Evolutionary conservation across 1,140 invertebrate genomes (phyloP).

Genomic region (Oreohelix idahoensis): DNA sequence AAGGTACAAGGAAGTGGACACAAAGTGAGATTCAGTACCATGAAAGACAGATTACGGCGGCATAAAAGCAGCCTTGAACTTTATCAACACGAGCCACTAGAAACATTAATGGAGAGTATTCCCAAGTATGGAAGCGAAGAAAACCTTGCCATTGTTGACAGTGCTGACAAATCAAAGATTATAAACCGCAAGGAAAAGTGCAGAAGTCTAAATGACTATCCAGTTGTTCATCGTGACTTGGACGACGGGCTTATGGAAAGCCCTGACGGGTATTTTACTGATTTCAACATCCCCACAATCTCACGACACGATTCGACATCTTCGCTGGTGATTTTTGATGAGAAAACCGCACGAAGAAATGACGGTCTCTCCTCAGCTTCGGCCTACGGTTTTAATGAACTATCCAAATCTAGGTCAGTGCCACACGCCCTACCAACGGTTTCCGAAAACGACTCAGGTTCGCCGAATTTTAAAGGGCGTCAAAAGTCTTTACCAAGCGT

Average conservation of each 20-base stretch:
- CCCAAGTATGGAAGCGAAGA: constrained; percentile 55
- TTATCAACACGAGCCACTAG: constrained; percentile 45
- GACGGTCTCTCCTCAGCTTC: not conserved
- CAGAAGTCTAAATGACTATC: constrained; percentile 39
- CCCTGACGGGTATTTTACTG: constrained; percentile 15
- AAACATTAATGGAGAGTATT: constrained; percentile 43
- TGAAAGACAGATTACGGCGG: constrained; percentile 53
- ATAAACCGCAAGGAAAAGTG: constrained; percentile 33
- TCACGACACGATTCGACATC: constrained; percentile 1
- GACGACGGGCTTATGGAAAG: constrained; percentile 33
- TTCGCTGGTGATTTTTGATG: not conserved
- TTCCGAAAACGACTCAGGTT: constrained; percentile 6
- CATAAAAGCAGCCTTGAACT: constrained; percentile 59
- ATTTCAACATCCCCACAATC: not conserved
- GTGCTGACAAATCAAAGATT: not conserved
- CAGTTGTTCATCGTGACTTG: constrained; percentile 38
- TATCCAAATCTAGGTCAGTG: constrained; percentile 34
- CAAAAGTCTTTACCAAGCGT: constrained; percentile 53
- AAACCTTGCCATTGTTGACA: constrained; percentile 46
- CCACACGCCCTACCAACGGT: constrained; percentile 36
- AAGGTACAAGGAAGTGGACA: constrained; percentile 34
- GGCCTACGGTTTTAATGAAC: constrained; percentile 26
- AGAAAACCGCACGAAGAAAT: not conserved
- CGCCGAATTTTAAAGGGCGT: constrained; percentile 44
- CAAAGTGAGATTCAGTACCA: constrained; percentile 51